These are phyloP conservation scores for Limnodromus scolopaceus DNA, from an alignment of 2,797 vertebrate genomes.

Conservation along the genomic window DNA sequence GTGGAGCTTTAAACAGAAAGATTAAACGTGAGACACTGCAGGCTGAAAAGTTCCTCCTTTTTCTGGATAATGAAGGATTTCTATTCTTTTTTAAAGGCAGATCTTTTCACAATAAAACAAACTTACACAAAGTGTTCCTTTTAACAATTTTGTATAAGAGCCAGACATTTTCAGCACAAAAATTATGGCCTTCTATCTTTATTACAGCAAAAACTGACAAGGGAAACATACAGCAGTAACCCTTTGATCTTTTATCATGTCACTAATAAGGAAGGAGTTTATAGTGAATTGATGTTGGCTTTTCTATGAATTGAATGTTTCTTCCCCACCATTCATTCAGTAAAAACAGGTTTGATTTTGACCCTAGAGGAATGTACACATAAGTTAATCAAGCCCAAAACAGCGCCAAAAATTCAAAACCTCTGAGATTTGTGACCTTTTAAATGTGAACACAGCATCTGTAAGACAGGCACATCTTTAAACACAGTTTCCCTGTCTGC, in stretches of 20 bases:
- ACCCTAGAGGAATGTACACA: background rate
- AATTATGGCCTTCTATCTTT: background rate
- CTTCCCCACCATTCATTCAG: background rate
- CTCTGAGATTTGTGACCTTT: background rate
- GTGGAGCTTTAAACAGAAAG: slow-evolving; percentile 9
- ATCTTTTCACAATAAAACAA: slow-evolving; percentile 7
- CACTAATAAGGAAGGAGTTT: slow-evolving; percentile 9
- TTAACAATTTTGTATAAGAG: background rate
- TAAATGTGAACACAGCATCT: background rate
- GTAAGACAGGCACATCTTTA: background rate
- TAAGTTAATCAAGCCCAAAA: background rate
- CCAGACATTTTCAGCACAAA: background rate
- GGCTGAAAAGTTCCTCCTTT: background rate
- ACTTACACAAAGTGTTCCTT: background rate
- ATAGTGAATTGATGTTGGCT: background rate
- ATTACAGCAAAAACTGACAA: background rate
- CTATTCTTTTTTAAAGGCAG: background rate
- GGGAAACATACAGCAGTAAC: background rate
- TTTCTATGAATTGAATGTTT: background rate
- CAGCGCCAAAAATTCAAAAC: background rate
- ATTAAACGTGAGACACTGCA: background rate
- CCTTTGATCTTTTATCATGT: background rate
- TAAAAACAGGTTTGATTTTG: background rate
- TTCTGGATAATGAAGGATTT: background rate
- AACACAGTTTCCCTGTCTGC: background rate